These are phyloP conservation scores for Lepidothrix coronata DNA, from an alignment of 2,113 vertebrate genomes.

Conservation along the genomic window DNA sequence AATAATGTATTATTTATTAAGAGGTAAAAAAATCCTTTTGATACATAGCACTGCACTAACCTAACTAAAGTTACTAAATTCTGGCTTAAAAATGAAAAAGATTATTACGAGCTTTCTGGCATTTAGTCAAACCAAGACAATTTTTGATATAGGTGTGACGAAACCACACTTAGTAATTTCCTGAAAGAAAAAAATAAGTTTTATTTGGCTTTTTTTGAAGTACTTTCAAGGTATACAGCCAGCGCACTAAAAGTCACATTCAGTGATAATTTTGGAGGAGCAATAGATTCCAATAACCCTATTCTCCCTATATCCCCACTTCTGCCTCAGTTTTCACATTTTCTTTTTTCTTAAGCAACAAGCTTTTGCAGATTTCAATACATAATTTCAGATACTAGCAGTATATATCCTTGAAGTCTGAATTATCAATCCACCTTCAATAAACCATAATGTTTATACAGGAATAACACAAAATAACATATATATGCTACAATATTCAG, in stretches of 20 bases:
- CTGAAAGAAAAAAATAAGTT: neutral
- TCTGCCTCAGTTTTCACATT: neutral
- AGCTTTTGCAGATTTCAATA: neutral
- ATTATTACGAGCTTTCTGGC: neutral
- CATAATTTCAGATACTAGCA: neutral
- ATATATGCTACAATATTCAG: neutral
- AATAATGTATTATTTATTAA: neutral
- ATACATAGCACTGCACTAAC: neutral
- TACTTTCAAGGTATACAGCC: neutral
- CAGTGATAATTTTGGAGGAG: neutral
- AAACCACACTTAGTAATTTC: neutral
- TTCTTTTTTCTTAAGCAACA: neutral
- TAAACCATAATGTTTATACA: neutral
- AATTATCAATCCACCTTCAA: neutral
- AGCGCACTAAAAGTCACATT: neutral
- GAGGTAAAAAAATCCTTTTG: neutral
- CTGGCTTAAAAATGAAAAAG: neutral
- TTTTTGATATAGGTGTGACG: neutral
- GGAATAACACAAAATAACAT: neutral
- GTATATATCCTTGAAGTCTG: neutral
- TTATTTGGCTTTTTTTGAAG: neutral
- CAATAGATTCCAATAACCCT: neutral
- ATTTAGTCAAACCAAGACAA: neutral
- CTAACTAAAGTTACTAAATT: neutral
- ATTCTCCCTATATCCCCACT: neutral